A percentile compares a stretch with the other conserved stretches of the same genome.
phyloP scores from a whole-genome alignment of 2,888 invertebrate species.

The Iphiclides podalirius region DNA sequence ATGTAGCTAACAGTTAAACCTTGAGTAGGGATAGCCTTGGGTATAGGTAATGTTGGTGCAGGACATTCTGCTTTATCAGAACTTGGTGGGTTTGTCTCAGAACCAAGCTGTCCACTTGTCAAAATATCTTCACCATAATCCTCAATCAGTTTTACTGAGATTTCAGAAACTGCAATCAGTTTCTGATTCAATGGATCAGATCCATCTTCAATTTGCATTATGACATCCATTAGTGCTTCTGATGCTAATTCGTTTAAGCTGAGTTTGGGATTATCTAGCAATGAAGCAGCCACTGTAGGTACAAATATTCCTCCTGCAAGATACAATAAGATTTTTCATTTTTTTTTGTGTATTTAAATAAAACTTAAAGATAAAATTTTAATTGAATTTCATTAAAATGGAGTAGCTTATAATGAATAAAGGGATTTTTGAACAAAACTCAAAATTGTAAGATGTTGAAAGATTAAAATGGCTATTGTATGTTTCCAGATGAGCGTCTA shows the following conservation, averaged over 20 bases:
- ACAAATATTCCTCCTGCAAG: slow-evolving; percentile 77
- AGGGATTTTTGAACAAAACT: no score
- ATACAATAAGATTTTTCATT: slow-evolving; percentile 12
- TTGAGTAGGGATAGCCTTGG: slow-evolving; percentile 63
- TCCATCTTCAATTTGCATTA: slow-evolving; percentile 79
- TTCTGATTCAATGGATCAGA: slow-evolving; percentile 80
- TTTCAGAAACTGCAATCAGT: slow-evolving; percentile 61
- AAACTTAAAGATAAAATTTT: no score
- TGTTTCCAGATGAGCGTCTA: no score
- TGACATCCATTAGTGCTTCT: slow-evolving; percentile 84
- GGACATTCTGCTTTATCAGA: slow-evolving; percentile 64
- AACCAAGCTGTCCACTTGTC: slow-evolving; percentile 51
- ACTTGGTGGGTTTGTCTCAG: slow-evolving; percentile 46
- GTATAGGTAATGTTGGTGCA: slow-evolving; percentile 64
- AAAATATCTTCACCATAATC: slow-evolving; percentile 57
- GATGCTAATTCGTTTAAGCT: slow-evolving; percentile 80
- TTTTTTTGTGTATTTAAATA: no score
- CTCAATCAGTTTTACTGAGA: slow-evolving; percentile 68
- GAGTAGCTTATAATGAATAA: no score
- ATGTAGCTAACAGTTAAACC: slow-evolving; percentile 70
- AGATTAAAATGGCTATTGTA: no score
- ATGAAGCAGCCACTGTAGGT: slow-evolving; percentile 76
- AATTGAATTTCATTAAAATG: no score
- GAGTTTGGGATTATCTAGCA: slow-evolving; percentile 75
- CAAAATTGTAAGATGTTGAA: no score